Percentiles rank a stretch among this genome's conserved stretches.
Conservation (phyloP, 2,888 invertebrate species). For the Synanthedon myopaeformis region DNA sequence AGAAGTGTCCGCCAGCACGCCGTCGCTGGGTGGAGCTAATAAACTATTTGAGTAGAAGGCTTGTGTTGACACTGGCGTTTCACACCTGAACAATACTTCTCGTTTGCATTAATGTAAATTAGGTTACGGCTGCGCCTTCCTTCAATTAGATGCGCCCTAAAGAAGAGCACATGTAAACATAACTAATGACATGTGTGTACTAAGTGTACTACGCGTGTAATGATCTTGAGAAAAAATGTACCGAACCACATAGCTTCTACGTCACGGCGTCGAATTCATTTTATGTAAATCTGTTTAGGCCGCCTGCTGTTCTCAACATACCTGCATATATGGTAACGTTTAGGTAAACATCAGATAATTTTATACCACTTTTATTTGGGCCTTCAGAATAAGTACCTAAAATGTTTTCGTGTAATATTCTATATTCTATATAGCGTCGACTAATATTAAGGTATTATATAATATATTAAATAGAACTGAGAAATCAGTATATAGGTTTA, state of each 20-base stretch:
- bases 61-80: slow-evolving; percentile 69
- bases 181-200: slow-evolving; percentile 40
- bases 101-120: slow-evolving; percentile 72
- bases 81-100: slow-evolving; percentile 70
- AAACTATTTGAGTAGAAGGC: slow-evolving; percentile 67
- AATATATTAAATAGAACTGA: too few species aligned
- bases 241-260: slow-evolving; percentile 19
- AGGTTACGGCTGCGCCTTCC: slow-evolving; percentile 63
- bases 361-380: not conserved
- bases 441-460: too few species aligned
- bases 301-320: not conserved
- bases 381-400: too few species aligned
- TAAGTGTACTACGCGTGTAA: slow-evolving; percentile 33
- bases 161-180: slow-evolving; percentile 54
- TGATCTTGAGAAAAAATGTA: slow-evolving; percentile 27
- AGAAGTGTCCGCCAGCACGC: slow-evolving; percentile 57
- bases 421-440: too few species aligned
- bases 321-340: not conserved
- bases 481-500: too few species aligned
- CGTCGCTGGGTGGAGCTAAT: slow-evolving; percentile 64
- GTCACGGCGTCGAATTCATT: not conserved
- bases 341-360: not conserved
- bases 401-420: too few species aligned
- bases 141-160: slow-evolving; percentile 65
- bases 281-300: not conserved